Percentiles rank a stretch among this genome's conserved stretches.
phyloP scores from a whole-genome alignment of 2,113 vertebrate genomes.

The Rhinoptilus africanus region DNA sequence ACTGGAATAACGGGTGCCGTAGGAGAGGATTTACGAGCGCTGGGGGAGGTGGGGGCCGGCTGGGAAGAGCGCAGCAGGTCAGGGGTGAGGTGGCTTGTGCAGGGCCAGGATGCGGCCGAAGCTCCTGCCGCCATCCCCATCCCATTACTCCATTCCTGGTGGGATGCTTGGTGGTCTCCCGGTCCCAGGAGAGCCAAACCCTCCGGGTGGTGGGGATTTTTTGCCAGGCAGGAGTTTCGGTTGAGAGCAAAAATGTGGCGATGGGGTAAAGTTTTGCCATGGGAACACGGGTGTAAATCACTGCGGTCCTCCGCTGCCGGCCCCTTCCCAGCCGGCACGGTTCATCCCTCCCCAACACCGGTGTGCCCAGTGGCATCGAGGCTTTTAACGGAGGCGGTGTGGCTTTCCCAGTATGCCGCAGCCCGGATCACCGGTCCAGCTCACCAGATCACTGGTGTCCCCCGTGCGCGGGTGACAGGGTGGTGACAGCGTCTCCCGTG shows the following conservation, averaged over 20 bases:
- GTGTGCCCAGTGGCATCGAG: accelerated
- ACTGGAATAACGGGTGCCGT: slow-evolving; percentile 58
- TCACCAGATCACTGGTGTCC: neutral
- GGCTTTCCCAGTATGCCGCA: neutral
- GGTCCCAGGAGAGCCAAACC: neutral
- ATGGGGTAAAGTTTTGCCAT: neutral
- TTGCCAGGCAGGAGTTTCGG: neutral
- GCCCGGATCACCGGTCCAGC: neutral
- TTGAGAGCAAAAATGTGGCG: neutral
- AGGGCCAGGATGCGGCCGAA: accelerated
- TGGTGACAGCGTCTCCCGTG: neutral
- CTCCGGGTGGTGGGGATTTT: accelerated
- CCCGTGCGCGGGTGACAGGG: neutral
- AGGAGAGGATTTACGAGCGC: neutral
- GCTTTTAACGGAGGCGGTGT: neutral
- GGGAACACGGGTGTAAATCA: neutral
- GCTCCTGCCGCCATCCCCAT: accelerated
- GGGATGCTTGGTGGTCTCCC: accelerated
- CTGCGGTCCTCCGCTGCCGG: accelerated
- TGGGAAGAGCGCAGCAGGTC: neutral
- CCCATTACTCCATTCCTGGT: accelerated
- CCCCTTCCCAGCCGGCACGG: neutral
- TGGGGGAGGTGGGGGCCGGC: neutral
- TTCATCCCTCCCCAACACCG: neutral
- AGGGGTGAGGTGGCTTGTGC: neutral